phyloP scores from a whole-genome alignment of 2,113 vertebrate genomes.

The Melanerpes aurifrons region DNA sequence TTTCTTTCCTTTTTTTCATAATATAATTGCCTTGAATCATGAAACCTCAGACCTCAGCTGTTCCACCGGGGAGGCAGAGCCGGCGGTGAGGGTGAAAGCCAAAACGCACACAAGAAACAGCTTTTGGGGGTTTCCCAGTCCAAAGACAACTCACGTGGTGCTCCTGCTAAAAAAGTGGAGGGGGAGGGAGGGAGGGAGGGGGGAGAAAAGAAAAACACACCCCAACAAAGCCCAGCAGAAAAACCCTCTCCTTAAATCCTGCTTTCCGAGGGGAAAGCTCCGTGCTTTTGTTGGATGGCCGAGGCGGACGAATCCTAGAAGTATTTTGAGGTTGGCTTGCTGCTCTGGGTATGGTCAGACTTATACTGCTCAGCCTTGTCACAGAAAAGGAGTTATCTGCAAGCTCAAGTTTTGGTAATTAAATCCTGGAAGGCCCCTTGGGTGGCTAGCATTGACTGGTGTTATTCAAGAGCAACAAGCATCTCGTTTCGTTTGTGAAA shows the following conservation, averaged over 20 bases:
- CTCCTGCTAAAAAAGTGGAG: conserved; percentile 45
- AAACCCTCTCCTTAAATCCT: conserved; percentile 51
- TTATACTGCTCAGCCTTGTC: conserved; percentile 67
- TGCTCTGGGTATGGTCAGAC: conserved; percentile 60
- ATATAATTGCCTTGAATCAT: conserved; percentile 39
- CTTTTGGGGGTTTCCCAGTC: conserved; percentile 47
- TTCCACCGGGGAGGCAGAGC: conserved; percentile 41
- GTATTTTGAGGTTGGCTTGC: conserved; percentile 71
- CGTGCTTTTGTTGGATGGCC: conserved; percentile 77
- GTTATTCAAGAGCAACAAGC: conserved; percentile 61
- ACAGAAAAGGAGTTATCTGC: conserved; percentile 73
- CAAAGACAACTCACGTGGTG: conserved; percentile 71
- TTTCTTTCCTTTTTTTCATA: conserved; percentile 5
- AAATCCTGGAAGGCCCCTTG: conserved; percentile 78
- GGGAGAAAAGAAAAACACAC: not conserved
- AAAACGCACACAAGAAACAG: conserved; percentile 62
- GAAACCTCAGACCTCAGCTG: conserved; percentile 43
- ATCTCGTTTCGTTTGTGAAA: conserved; percentile 29
- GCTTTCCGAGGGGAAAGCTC: conserved; percentile 59
- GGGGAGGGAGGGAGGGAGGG: not conserved
- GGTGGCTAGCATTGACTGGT: conserved; percentile 77
- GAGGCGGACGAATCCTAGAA: conserved; percentile 64
- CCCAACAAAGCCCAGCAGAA: not conserved
- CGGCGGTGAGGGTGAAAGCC: conserved; percentile 32
- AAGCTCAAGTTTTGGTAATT: conserved; percentile 70